A percentile compares a stretch with the other conserved stretches of the same genome.
These are phyloP conservation scores for Mactra quadrangularis DNA, from an alignment of 1,140 invertebrate genomes.

Conservation along the genomic window DNA sequence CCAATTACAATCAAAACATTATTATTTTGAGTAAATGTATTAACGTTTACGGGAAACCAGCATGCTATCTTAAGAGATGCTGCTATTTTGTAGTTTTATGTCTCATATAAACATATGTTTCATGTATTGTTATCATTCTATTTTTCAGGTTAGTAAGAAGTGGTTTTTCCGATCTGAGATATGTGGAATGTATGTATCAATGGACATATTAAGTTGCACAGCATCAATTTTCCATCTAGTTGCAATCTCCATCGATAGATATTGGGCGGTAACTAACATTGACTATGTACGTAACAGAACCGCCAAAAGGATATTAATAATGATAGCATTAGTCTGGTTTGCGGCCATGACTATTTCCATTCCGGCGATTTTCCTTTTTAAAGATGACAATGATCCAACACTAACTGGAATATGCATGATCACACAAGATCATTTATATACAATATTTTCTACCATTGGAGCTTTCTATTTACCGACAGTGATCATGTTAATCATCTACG, in stretches of 20 bases:
- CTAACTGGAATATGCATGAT: slow-evolving; percentile 79
- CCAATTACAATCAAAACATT: too few relatives aligned
- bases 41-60: too few relatives aligned
- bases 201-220: slow-evolving; percentile 96
- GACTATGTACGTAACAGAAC: slow-evolving; percentile 96
- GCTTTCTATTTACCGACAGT: slow-evolving; percentile 84
- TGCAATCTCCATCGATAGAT: slow-evolving; percentile 97
- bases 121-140: too few relatives aligned
- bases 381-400: slow-evolving; percentile 73
- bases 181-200: slow-evolving; percentile 96
- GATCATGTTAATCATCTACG: slow-evolving; percentile 83
- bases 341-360: slow-evolving; percentile 94
- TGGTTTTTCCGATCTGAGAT: slow-evolving; percentile 94
- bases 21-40: too few relatives aligned
- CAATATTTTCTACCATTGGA: slow-evolving; percentile 82
- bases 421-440: slow-evolving; percentile 81
- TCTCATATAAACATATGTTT: too few relatives aligned
- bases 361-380: slow-evolving; percentile 89
- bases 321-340: slow-evolving; percentile 95
- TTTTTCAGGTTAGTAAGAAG: slow-evolving; percentile 82
- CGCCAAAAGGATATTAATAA: slow-evolving; percentile 90
- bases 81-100: too few relatives aligned
- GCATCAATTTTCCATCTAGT: slow-evolving; percentile 97
- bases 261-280: slow-evolving; percentile 97
- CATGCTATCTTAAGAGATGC: too few relatives aligned